These are phyloP conservation scores for Oreochromis spilurus DNA, from an alignment of 2,113 vertebrate genomes.

Conservation along the genomic window DNA sequence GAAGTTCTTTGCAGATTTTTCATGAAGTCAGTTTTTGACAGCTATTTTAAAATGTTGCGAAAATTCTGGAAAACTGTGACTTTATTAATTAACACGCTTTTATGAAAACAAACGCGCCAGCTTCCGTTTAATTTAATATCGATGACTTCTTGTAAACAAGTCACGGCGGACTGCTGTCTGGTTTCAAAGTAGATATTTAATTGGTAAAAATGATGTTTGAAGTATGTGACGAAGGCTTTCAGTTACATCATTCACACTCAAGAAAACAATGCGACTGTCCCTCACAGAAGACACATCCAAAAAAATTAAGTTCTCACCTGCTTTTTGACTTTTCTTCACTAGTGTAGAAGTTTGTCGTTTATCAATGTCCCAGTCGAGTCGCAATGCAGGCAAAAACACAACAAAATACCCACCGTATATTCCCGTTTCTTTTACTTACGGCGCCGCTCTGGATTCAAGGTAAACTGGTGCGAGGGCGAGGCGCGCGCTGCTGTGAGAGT, in stretches of 20 bases:
- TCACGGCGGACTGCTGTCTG: not conserved
- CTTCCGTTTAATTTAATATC: not conserved
- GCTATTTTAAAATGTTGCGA: not conserved
- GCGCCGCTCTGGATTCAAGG: not conserved
- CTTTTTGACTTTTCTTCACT: not conserved
- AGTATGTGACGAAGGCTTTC: not conserved
- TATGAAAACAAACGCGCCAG: not conserved
- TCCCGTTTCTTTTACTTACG: not conserved
- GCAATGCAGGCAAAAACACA: accelerated
- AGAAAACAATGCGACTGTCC: not conserved
- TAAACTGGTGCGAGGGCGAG: not conserved
- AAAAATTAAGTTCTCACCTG: not conserved
- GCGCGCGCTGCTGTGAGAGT: not conserved
- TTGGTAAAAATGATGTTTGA: not conserved
- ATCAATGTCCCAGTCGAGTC: not conserved
- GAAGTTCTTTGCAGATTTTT: not conserved
- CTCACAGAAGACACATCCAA: not conserved
- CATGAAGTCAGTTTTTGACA: not conserved
- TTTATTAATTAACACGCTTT: not conserved
- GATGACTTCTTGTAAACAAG: not conserved
- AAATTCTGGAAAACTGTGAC: not conserved
- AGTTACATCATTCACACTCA: not conserved
- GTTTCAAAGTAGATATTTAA: not conserved
- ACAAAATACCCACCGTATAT: not conserved
- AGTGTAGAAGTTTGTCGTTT: not conserved